A percentile compares a stretch with the other conserved stretches of the same genome.
phyloP scores from a whole-genome alignment of 64 coral and sea anemone species.

The Stylophora pistillata region DNA sequence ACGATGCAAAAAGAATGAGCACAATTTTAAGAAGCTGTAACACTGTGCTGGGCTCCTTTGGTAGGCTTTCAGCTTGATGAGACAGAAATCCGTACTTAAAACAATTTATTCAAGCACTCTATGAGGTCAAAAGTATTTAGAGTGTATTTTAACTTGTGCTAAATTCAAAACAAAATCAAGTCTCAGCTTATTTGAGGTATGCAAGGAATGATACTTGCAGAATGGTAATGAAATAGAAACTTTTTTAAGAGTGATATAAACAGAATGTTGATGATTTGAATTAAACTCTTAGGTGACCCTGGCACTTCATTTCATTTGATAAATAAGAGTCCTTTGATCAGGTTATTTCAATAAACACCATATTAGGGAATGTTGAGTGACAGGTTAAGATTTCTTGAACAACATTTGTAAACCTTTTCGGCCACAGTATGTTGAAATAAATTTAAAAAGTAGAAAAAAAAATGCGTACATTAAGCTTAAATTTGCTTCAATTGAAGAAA shows the following conservation, averaged over 20 bases:
- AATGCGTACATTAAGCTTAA: background rate
- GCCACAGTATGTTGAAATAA: background rate
- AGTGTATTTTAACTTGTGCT: background rate
- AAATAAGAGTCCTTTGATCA: background rate
- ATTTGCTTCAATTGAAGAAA: background rate
- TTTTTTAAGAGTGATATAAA: constrained; percentile 7
- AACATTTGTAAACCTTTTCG: background rate
- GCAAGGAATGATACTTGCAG: background rate
- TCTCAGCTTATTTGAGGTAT: background rate
- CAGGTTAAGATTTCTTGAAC: constrained; percentile 2
- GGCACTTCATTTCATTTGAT: background rate
- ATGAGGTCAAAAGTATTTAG: background rate
- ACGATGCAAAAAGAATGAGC: no score
- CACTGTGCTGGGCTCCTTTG: no score
- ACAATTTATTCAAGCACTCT: background rate
- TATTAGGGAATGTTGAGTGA: constrained; percentile 17
- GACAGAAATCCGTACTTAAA: no score
- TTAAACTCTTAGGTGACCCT: constrained; percentile 7
- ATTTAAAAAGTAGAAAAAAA: background rate
- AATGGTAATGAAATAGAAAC: background rate
- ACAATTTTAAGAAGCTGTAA: background rate
- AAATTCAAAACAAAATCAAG: background rate
- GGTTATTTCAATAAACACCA: constrained; percentile 17
- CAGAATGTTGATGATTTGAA: constrained; percentile 14
- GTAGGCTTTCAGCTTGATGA: no score